Evolutionary conservation across 2,888 invertebrate genomes (phyloP).

Genomic region (Thereva nobilitata): DNA sequence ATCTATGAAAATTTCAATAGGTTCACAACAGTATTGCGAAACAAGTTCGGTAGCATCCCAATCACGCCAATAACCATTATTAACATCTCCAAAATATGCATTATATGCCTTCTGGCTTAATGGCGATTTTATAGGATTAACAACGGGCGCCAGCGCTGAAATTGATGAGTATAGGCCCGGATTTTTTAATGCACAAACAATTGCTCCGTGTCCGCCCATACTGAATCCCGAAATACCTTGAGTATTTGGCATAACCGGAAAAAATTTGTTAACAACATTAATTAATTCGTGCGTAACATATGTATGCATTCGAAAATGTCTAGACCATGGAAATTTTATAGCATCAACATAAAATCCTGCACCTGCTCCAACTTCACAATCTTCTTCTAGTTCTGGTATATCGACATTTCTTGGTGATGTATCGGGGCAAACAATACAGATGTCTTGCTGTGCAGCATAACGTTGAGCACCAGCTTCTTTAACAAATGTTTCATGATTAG

Average conservation of each 20-base stretch:
- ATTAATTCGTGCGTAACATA: slow-evolving; percentile 90
- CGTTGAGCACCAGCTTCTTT: slow-evolving; percentile 94
- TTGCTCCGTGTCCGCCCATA: slow-evolving; percentile 98
- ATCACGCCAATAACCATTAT: slow-evolving; percentile 69
- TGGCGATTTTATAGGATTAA: slow-evolving; percentile 79
- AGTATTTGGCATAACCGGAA: slow-evolving; percentile 65
- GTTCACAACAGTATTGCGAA: slow-evolving; percentile 80
- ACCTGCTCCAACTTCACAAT: slow-evolving; percentile 92
- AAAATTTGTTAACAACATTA: slow-evolving; percentile 73
- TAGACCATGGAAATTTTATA: slow-evolving; percentile 85
- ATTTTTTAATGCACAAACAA: slow-evolving; percentile 87
- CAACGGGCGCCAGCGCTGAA: slow-evolving; percentile 94
- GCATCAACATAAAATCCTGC: slow-evolving; percentile 98
- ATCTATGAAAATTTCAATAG: slow-evolving; percentile 83
- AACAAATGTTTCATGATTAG: slow-evolving; percentile 94
- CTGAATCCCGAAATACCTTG: slow-evolving; percentile 86
- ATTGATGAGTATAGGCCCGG: slow-evolving; percentile 86
- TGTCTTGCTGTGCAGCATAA: slow-evolving; percentile 81
- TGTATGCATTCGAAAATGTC: slow-evolving; percentile 92
- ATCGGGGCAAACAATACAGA: slow-evolving; percentile 92
- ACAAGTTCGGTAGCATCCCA: slow-evolving; percentile 90
- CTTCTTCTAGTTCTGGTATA: slow-evolving; percentile 87
- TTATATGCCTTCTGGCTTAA: slow-evolving; percentile 89
- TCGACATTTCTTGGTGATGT: slow-evolving; percentile 92
- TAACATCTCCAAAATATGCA: slow-evolving; percentile 74